A percentile compares a stretch with the other conserved stretches of the same genome.
phyloP scores from a whole-genome alignment of 2,888 invertebrate genomes.

The Lottia scabra region DNA sequence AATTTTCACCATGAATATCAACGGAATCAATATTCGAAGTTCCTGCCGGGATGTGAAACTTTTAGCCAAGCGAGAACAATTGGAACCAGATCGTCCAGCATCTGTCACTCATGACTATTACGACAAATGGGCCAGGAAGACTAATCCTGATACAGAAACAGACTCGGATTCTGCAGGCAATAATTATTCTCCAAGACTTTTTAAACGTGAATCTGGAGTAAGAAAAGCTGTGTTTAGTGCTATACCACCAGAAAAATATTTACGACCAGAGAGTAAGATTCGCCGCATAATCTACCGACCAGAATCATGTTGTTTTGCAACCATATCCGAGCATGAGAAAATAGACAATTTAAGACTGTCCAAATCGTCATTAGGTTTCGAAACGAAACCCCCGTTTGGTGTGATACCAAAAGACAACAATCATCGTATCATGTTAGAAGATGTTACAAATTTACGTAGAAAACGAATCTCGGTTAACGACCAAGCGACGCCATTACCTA shows the following conservation, averaged over 20 bases:
- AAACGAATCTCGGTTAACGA: not conserved
- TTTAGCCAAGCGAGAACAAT: too few relatives aligned
- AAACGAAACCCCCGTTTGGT: not conserved
- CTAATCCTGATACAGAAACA: not conserved
- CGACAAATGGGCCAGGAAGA: slow-evolving; percentile 17
- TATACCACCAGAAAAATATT: not conserved
- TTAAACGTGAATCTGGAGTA: not conserved
- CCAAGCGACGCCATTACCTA: not conserved
- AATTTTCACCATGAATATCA: too few relatives aligned
- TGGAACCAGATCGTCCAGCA: not conserved
- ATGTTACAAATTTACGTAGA: not conserved
- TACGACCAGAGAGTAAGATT: not conserved
- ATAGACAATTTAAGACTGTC: not conserved
- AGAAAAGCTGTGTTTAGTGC: not conserved
- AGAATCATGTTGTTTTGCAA: not conserved
- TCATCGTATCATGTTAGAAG: not conserved
- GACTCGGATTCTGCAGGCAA: not conserved
- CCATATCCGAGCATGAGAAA: not conserved
- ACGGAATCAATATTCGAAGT: not conserved
- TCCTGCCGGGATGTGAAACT: not conserved
- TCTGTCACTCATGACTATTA: slow-evolving; percentile 18
- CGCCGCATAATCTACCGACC: not conserved
- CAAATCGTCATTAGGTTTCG: not conserved
- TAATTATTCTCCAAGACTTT: not conserved
- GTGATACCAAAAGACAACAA: not conserved